Conservation (phyloP, 1,140 invertebrate genomes). For the Stegodyphus dumicola region DNA sequence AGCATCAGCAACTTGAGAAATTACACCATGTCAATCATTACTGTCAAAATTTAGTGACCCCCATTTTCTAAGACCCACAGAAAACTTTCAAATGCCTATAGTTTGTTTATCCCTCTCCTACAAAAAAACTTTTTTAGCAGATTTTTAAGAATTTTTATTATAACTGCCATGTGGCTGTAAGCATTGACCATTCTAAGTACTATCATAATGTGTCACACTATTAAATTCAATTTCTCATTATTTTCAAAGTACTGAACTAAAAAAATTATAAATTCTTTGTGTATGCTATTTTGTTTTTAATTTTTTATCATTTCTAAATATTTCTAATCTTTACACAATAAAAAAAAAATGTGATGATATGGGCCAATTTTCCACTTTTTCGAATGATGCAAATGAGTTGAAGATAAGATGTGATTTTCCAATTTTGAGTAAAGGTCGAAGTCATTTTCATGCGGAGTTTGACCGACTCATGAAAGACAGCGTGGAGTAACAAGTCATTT, state of each 20-base stretch:
- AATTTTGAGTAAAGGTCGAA: too few species aligned
- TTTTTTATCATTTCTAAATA: conserved; percentile 8
- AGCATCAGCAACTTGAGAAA: not conserved
- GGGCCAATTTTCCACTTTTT: conserved; percentile 3
- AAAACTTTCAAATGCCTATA: not conserved
- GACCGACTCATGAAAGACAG: too few species aligned
- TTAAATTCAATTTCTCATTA: conserved; percentile 10
- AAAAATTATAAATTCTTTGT: conserved; percentile 5
- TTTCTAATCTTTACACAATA: not conserved
- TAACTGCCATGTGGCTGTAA: not conserved
- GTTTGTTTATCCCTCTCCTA: not conserved
- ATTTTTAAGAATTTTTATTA: not conserved
- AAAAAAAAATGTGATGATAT: conserved; percentile 1
- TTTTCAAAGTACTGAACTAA: not conserved
- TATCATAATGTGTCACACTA: not conserved
- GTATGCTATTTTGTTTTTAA: not conserved
- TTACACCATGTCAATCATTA: not conserved
- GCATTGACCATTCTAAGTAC: not conserved
- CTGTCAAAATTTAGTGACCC: not conserved
- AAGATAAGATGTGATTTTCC: not conserved
- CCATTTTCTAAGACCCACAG: not conserved
- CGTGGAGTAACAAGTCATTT: too few species aligned
- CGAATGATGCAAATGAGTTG: not conserved
- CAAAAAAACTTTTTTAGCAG: too few species aligned
- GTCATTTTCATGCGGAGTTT: too few species aligned